These are phyloP conservation scores for Muschampia plurimacula DNA, from an alignment of 2,888 invertebrate genomes.

Conservation along the genomic window DNA sequence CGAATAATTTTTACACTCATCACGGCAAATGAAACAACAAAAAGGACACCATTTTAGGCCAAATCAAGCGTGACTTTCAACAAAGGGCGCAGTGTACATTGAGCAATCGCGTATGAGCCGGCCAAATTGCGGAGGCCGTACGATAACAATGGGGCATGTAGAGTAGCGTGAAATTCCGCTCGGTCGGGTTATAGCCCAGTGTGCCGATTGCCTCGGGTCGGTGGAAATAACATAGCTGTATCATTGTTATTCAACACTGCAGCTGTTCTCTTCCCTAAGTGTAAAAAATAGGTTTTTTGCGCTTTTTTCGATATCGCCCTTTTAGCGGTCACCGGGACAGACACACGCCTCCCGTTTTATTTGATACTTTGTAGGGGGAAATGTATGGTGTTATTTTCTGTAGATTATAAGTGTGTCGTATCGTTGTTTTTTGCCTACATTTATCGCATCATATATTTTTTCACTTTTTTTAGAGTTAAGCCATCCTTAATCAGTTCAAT, in stretches of 20 bases:
- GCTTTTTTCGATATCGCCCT: slow-evolving; percentile 70
- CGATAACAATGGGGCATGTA: slow-evolving; percentile 29
- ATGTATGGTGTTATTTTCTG: slow-evolving; percentile 34
- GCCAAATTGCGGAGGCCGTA: slow-evolving; percentile 52
- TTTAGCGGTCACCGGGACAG: slow-evolving; percentile 81
- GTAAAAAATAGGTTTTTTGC: slow-evolving; percentile 82
- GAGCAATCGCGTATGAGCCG: slow-evolving; percentile 66
- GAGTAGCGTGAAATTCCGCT: slow-evolving; percentile 40
- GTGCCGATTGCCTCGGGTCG: slow-evolving; percentile 77
- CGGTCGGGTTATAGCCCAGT: slow-evolving; percentile 60
- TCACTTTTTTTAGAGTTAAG: no score
- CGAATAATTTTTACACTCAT: slow-evolving; percentile 77
- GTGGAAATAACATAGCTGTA: slow-evolving; percentile 79
- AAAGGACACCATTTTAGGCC: slow-evolving; percentile 81
- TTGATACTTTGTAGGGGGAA: slow-evolving; percentile 39
- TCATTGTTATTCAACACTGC: slow-evolving; percentile 83
- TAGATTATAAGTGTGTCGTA: background rate
- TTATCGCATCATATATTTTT: no score
- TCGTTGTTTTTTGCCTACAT: background rate
- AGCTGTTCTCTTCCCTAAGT: slow-evolving; percentile 82
- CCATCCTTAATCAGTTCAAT: background rate
- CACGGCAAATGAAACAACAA: slow-evolving; percentile 77
- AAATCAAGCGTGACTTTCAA: slow-evolving; percentile 83
- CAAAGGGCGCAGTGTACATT: slow-evolving; percentile 74
- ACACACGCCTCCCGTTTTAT: slow-evolving; percentile 57